Percentiles rank a stretch among this genome's conserved stretches.
These are phyloP conservation scores for Alauda arvensis DNA, from an alignment of 2,797 vertebrate genomes.

Conservation along the genomic window DNA sequence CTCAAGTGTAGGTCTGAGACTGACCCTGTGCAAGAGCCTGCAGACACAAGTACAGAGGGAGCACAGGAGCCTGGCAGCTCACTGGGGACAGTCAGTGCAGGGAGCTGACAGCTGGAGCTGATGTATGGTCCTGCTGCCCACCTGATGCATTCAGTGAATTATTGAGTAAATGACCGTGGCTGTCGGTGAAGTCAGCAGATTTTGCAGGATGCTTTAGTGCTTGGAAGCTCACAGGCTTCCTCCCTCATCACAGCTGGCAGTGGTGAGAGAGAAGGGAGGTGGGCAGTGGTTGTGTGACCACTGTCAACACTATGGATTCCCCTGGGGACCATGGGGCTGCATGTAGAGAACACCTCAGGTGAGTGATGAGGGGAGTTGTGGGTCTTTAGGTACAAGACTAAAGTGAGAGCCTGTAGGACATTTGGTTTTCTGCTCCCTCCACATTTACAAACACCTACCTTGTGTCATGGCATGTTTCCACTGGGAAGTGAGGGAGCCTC, in stretches of 20 bases:
- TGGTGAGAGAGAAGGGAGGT: neutral
- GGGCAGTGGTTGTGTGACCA: neutral
- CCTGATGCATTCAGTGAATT: neutral
- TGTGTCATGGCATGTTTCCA: neutral
- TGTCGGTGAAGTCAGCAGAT: neutral
- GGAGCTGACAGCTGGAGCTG: neutral
- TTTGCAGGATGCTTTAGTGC: neutral
- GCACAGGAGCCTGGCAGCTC: neutral
- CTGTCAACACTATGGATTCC: neutral
- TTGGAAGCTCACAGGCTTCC: neutral
- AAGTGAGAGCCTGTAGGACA: neutral
- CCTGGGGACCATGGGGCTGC: neutral
- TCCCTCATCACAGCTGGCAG: rapidly evolving
- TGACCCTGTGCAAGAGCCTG: neutral
- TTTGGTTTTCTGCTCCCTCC: neutral
- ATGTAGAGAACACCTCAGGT: neutral
- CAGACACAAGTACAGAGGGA: neutral
- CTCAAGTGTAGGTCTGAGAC: neutral
- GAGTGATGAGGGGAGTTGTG: neutral
- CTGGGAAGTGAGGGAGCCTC: neutral
- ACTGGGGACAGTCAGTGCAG: rapidly evolving
- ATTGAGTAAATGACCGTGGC: neutral
- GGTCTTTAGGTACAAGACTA: neutral
- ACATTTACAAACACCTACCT: neutral
- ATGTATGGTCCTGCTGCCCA: neutral